These are phyloP conservation scores for Pseudochirops cupreus DNA, from an alignment of 2,797 vertebrate genomes.

Conservation along the genomic window DNA sequence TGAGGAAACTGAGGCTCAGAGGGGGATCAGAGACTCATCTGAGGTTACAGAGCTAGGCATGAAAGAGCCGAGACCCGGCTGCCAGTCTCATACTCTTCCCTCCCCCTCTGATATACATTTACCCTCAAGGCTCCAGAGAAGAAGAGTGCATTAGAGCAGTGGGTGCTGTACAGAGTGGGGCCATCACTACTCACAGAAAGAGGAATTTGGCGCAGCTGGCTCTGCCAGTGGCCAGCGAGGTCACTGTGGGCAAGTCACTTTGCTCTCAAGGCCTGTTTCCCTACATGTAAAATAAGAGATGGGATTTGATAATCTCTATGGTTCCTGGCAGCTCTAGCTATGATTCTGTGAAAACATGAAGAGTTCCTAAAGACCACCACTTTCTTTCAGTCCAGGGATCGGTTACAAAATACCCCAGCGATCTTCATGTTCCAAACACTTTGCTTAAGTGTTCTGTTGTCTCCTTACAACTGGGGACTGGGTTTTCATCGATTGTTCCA, in stretches of 20 bases:
- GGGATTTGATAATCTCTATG: neutral
- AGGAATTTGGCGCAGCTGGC: neutral
- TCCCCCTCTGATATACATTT: neutral
- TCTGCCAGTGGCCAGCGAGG: neutral
- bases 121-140: neutral
- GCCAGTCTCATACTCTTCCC: neutral
- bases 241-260: neutral
- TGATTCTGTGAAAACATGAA: slow-evolving; percentile 4
- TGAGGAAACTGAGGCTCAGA: neutral
- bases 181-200: neutral
- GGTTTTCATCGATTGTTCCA: slow-evolving; percentile 60
- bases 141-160: neutral
- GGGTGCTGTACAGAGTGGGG: too few relatives aligned
- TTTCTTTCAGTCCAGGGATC: slow-evolving; percentile 32
- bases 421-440: neutral
- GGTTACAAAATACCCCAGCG: slow-evolving; percentile 27
- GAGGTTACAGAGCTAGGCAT: neutral
- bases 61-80: neutral
- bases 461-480: slow-evolving; percentile 51
- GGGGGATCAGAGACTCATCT: neutral
- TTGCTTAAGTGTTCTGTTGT: slow-evolving; percentile 46
- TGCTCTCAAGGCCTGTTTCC: neutral
- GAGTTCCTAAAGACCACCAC: slow-evolving; percentile 36
- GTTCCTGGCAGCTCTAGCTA: neutral
- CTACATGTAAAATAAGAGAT: neutral